A percentile compares a stretch with the other conserved stretches of the same genome.
phyloP scores from a whole-genome alignment of 1,140 invertebrate species.

The Agrilus planipennis region DNA sequence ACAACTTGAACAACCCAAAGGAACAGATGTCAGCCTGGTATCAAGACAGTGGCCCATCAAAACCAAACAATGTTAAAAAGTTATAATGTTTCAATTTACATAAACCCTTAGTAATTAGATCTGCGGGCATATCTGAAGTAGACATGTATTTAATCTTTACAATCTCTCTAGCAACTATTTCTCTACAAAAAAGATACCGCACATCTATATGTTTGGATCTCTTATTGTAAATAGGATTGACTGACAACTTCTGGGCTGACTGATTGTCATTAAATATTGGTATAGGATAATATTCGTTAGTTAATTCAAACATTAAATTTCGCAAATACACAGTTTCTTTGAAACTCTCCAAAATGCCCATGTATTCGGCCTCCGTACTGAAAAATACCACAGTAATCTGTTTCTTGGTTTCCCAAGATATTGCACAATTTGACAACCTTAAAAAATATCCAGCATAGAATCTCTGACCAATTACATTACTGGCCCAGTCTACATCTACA shows the following conservation, averaged over 20 bases:
- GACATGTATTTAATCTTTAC: too few relatives aligned
- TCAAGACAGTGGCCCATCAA: too few relatives aligned
- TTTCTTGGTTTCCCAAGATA: slow-evolving; percentile 23
- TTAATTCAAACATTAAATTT: slow-evolving; percentile 16
- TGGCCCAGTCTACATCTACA: slow-evolving; percentile 33
- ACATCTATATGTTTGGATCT: slow-evolving; percentile 30
- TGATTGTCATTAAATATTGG: slow-evolving; percentile 29
- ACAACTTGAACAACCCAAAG: too few relatives aligned
- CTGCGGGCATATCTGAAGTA: too few relatives aligned
- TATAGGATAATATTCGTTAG: slow-evolving; percentile 1
- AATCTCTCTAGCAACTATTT: too few relatives aligned
- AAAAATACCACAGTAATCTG: slow-evolving; percentile 27
- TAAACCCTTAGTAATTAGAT: too few relatives aligned
- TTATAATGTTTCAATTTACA: too few relatives aligned
- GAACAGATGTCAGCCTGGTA: too few relatives aligned
- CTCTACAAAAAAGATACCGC: too few relatives aligned
- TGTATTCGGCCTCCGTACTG: slow-evolving; percentile 31
- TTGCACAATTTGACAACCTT: slow-evolving; percentile 9
- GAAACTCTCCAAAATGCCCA: slow-evolving; percentile 18
- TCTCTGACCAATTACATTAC: slow-evolving; percentile 16
- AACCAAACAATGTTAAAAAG: too few relatives aligned
- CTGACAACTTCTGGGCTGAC: slow-evolving; percentile 26
- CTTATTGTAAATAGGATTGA: slow-evolving; percentile 23
- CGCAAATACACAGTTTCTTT: slow-evolving; percentile 23
- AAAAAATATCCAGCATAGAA: slow-evolving; percentile 22